Evolutionary conservation across 2,113 vertebrate genomes (phyloP), one percentile per base, ranked within the genome.

Genomic region (Chamaetylas fuelleborni): DNA sequence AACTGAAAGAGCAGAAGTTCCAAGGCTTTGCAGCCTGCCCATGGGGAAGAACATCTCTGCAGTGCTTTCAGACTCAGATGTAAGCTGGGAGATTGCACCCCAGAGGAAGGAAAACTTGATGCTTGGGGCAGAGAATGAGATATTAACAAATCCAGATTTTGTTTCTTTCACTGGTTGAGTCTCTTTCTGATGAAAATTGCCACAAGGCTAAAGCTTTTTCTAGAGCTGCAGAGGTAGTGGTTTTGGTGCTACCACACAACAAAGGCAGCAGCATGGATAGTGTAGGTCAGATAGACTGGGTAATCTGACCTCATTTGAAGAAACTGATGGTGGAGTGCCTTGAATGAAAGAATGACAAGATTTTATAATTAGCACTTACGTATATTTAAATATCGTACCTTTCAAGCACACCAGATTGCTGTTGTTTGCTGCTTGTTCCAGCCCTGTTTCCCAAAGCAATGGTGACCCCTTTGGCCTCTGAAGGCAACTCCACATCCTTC

Each of bases 331-430:
- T 66, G 47, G 76, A 84, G 33, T 2, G 2, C 11, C 48, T 83
- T 86, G 79, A 43, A 11, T 33, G 40, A 60, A 86, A 84, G 51
- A 69, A 60, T 0, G 4, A 18, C 28, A 79, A 57, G 38, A 51
- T 43, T 90, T 93, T 88, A 42, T 42, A 48, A 14, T 54, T 70
- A 83, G 78, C 13, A 22, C 5, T 33, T 61, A n/a, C 0, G 3
- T 42, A 40, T 74, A 38, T 90, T 79, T 86, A 92, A 86, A 78
- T 73, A 67, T 81, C 71, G 24, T 94, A 95, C 80, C 92, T 96
- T 80, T 81, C 56, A 87, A 88, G 60, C 17, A 42, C 31, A 81
- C 6, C 42, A 77, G 76, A 26, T 57, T 78, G 62, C 38, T 93
- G 48, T 33, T 60, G 64, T 58, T 42, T 88, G 60, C 50, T 92